Base-by-base conservation (phyloP, 2,888 invertebrate genomes). In the Pegoplata infirma region DNA sequence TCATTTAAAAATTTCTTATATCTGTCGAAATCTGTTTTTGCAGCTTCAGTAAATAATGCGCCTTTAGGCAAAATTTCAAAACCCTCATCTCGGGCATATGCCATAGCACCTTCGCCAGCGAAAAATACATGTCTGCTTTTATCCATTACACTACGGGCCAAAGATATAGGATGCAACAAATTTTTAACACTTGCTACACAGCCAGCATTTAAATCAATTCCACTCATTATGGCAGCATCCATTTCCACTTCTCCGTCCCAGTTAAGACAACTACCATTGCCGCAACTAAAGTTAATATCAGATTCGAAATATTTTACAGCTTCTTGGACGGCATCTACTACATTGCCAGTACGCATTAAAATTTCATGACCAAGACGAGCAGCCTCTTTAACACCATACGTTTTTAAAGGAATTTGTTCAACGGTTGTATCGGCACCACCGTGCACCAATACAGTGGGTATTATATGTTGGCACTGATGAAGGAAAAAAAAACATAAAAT, bases 221-320 rank as follows among this genome's bases (percentile, higher is more conserved):
- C 97, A 82, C 94, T 91, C 94, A 96, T 96, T 21, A 97, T 92
- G 79, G 95, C 93, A 0, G 96, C 95, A 89, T 96, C 96, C 94
- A 96, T 94, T 91, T 96, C 96, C 0, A 96, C 94, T 84, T 94
- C 92, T 3, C 95, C 96, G 61, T 92, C 92, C 16, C 92, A 86
- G 85, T 94, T 97, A 55, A 97, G 89, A 6, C 95, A 95, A 0
- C 96, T 94, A 7, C 97, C 97, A 85, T 93, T 94, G 3, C 96
- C 96, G 63, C 96, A 95, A 91, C 97, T 96, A 86, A 96, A 96
- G 59, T 92, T 92, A 83, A 93, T 93, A 88, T 94, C 93, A 82
- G 94, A 91, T 88, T 97, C 96, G 93, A 97, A 92, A 19, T 91
- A 90, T 12, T 92, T 90, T 2, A 97, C 93, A 8, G 96, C 95